Percentiles rank a stretch among this genome's conserved stretches.
Evolutionary conservation across 2,888 invertebrate genomes (phyloP).

Genomic region (Horisme vitalbata): DNA sequence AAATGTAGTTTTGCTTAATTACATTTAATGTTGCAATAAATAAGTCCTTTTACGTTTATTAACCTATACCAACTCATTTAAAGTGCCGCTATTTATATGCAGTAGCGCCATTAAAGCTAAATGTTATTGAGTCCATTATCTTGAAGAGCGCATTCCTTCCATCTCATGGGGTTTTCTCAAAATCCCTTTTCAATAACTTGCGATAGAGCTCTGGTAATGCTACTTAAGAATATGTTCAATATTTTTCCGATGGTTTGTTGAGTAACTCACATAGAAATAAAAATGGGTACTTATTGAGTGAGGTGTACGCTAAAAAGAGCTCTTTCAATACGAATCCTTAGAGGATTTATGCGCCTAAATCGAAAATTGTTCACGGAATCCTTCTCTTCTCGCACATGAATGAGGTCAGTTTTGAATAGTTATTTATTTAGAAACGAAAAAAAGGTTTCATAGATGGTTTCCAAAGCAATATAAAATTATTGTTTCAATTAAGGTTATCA

Average conservation of each 20-base stretch:
- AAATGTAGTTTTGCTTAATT: background rate
- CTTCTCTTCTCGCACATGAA: constrained; percentile 23
- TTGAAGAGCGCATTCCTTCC: constrained; percentile 26
- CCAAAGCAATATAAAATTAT: too few relatives aligned
- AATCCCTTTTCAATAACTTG: constrained; percentile 28
- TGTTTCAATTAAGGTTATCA: too few relatives aligned
- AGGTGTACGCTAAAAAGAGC: constrained; percentile 29
- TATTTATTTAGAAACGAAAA: constrained; percentile 16
- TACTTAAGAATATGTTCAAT: constrained; percentile 25
- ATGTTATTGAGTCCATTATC: constrained; percentile 26
- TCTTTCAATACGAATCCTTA: constrained; percentile 28
- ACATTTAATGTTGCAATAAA: background rate
- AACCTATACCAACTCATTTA: constrained; percentile 7
- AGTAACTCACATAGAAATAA: constrained; percentile 30
- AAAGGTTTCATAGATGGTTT: background rate
- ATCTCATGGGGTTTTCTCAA: constrained; percentile 27
- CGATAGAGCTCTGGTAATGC: constrained; percentile 24
- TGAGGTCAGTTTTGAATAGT: constrained; percentile 30
- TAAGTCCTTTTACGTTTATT: constrained; percentile 1
- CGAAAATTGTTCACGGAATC: constrained; percentile 35
- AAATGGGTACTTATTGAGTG: constrained; percentile 32
- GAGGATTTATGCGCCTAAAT: constrained; percentile 34
- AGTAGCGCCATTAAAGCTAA: constrained; percentile 20
- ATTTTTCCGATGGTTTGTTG: constrained; percentile 19
- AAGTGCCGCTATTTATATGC: constrained; percentile 14